Evolutionary conservation across 2,888 invertebrate genomes (phyloP).

Genomic region (Drosophila subsilvestris): DNA sequence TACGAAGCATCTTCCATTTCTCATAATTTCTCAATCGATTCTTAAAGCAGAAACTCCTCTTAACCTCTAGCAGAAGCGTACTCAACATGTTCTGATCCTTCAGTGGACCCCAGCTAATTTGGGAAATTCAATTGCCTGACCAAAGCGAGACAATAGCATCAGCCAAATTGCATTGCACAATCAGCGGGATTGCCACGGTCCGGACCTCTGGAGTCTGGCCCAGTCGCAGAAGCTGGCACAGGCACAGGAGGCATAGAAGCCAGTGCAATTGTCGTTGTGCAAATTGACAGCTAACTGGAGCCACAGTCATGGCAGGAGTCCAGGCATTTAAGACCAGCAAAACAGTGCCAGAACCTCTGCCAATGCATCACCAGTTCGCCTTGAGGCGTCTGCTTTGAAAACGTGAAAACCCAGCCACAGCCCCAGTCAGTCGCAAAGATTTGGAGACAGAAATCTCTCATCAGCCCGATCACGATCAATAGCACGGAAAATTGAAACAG

Average conservation of each 20-base stretch:
- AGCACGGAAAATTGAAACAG: slow-evolving; percentile 73
- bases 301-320: slow-evolving; percentile 7
- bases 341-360: not conserved
- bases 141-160: slow-evolving; percentile 60
- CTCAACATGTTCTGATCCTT: slow-evolving; percentile 7
- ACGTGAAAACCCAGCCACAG: slow-evolving; percentile 20
- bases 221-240: not conserved
- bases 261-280: slow-evolving; percentile 51
- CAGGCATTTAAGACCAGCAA: slow-evolving; percentile 5
- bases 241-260: slow-evolving; percentile 22
- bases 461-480: slow-evolving; percentile 72
- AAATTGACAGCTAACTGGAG: slow-evolving; percentile 35
- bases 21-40: slow-evolving; percentile 6
- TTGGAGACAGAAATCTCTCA: slow-evolving; percentile 55
- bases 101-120: slow-evolving; percentile 49
- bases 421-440: slow-evolving; percentile 41
- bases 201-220: slow-evolving; percentile 1
- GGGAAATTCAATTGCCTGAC: slow-evolving; percentile 59
- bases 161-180: slow-evolving; percentile 66
- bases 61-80: slow-evolving; percentile 2
- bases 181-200: slow-evolving; percentile 63
- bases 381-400: slow-evolving; percentile 49
- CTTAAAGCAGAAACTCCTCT: slow-evolving; percentile 12
- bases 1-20: not conserved
- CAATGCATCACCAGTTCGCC: not conserved